phyloP scores from a whole-genome alignment of 2,888 invertebrate species.

The Marasmarcha lunaedactyla region DNA sequence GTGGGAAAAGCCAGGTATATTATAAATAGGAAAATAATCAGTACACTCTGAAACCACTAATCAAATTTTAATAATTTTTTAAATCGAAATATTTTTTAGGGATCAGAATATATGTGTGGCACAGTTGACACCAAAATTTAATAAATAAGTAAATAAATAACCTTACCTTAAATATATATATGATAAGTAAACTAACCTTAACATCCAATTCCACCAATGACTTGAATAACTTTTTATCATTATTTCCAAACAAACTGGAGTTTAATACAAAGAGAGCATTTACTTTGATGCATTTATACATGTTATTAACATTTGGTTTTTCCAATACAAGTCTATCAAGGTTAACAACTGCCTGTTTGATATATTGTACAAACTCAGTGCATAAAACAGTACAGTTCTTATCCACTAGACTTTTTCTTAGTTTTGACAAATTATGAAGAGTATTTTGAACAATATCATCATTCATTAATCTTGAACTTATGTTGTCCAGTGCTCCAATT shows the following conservation, averaged over 20 bases:
- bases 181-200: slow-evolving; percentile 77
- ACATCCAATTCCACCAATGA: slow-evolving; percentile 80
- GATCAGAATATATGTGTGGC: too few relatives aligned
- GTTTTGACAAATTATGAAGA: slow-evolving; percentile 46
- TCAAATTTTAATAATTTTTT: too few relatives aligned
- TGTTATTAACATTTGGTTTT: slow-evolving; percentile 61
- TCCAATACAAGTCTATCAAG: slow-evolving; percentile 68
- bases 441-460: slow-evolving; percentile 77
- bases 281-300: slow-evolving; percentile 74
- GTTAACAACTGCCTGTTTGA: slow-evolving; percentile 72
- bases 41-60: too few relatives aligned
- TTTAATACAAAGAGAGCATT: slow-evolving; percentile 77
- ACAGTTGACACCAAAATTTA: too few relatives aligned
- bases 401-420: slow-evolving; percentile 52
- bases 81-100: too few relatives aligned
- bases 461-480: slow-evolving; percentile 75
- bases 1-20: too few relatives aligned
- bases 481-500: slow-evolving; percentile 76
- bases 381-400: slow-evolving; percentile 49
- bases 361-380: slow-evolving; percentile 76
- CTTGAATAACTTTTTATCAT: slow-evolving; percentile 82
- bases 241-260: slow-evolving; percentile 79
- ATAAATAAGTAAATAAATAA: too few relatives aligned
- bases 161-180: too few relatives aligned
- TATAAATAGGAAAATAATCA: too few relatives aligned